phyloP scores from a whole-genome alignment of 2,113 vertebrate genomes.

The Dasypus novemcinctus region DNA sequence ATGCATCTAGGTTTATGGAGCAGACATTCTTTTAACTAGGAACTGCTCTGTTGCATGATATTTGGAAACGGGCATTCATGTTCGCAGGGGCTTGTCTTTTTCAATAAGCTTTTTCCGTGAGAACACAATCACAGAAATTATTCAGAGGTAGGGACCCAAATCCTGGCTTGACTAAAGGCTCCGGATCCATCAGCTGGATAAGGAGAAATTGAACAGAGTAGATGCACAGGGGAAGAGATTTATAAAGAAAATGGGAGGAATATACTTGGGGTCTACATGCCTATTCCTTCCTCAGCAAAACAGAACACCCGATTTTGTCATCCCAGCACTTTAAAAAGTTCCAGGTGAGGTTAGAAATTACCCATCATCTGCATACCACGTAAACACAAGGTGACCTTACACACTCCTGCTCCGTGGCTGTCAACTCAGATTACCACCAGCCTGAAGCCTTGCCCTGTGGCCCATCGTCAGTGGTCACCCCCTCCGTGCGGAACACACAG shows the following conservation, averaged over 20 bases:
- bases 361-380: neutral
- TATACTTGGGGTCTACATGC: neutral
- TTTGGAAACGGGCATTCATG: constrained; percentile 27
- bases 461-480: neutral
- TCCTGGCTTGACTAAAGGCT: constrained; percentile 67
- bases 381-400: rapidly evolving
- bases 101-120: constrained; percentile 24
- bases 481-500: rapidly evolving
- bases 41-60: neutral
- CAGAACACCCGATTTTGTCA: neutral
- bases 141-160: constrained; percentile 38
- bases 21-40: constrained; percentile 36
- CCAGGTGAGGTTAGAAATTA: neutral
- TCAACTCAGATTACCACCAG: neutral
- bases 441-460: rapidly evolving
- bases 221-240: constrained; percentile 21
- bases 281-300: neutral
- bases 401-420: neutral
- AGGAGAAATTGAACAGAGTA: constrained; percentile 51
- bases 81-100: constrained; percentile 46
- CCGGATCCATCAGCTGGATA: constrained; percentile 26
- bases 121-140: neutral
- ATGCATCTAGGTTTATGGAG: neutral
- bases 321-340: neutral
- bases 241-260: neutral